phyloP scores from a whole-genome alignment of 2,113 vertebrate species.

The Zonotrichia leucophrys region DNA sequence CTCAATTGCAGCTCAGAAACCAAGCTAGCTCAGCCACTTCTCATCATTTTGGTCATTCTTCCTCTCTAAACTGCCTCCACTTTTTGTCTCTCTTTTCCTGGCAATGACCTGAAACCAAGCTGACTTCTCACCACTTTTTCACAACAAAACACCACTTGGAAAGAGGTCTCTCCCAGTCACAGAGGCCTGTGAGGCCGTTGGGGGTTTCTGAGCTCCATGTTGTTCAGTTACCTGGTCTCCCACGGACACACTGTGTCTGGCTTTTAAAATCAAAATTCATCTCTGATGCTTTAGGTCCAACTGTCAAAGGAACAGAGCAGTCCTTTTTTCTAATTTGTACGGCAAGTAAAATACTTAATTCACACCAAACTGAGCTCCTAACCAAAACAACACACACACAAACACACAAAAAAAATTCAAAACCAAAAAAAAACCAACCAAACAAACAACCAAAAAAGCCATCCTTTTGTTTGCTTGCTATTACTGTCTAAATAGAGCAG shows the following conservation, averaged over 20 bases:
- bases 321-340: neutral
- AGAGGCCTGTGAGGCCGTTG: neutral
- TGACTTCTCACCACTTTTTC: neutral
- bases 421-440: neutral
- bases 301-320: neutral
- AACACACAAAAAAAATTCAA: neutral
- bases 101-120: neutral
- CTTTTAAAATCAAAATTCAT: neutral
- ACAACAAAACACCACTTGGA: neutral
- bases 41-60: constrained; percentile 26
- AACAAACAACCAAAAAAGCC: neutral
- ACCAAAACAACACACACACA: neutral
- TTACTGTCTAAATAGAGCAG: neutral
- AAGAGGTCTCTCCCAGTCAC: neutral
- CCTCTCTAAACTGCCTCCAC: neutral
- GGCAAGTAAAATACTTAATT: neutral
- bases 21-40: neutral
- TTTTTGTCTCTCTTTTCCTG: constrained; percentile 8
- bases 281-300: neutral
- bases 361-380: neutral
- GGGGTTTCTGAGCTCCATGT: neutral
- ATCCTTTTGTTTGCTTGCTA: neutral
- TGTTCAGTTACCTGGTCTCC: neutral
- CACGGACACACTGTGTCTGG: neutral
- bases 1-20: constrained; percentile 13